phyloP scores from a whole-genome alignment of 2,113 vertebrate species.

The Ancistrus triradiatus region DNA sequence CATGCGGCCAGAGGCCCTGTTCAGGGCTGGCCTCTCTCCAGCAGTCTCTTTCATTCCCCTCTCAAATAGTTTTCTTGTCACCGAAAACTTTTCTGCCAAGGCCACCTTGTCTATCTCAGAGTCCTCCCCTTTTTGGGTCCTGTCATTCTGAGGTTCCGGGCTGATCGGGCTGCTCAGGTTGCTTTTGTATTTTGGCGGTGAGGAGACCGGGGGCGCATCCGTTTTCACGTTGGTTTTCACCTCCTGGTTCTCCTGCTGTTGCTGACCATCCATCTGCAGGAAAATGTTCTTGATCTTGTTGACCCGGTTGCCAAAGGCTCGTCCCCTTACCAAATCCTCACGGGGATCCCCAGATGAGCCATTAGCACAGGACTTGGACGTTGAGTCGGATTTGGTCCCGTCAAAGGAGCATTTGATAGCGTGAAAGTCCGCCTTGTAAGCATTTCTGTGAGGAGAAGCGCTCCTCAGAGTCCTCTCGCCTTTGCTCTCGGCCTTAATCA shows the following conservation, averaged over 20 bases:
- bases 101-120: constrained; percentile 83
- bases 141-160: constrained; percentile 67
- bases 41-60: constrained; percentile 73
- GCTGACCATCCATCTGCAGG: constrained; percentile 83
- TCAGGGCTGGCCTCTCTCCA: constrained; percentile 70
- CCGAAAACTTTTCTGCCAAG: constrained; percentile 87
- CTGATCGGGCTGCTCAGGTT: constrained; percentile 61
- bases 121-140: constrained; percentile 75
- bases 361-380: constrained; percentile 70
- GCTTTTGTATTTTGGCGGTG: constrained; percentile 63
- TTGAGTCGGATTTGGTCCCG: constrained; percentile 68
- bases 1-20: constrained; percentile 62
- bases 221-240: constrained; percentile 65
- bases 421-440: constrained; percentile 89
- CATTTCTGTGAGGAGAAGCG: constrained; percentile 86
- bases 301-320: constrained; percentile 82
- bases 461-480: constrained; percentile 84
- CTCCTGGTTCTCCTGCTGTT: constrained; percentile 75
- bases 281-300: constrained; percentile 93
- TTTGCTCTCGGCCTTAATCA: constrained; percentile 87
- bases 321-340: constrained; percentile 73
- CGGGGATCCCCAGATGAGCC: constrained; percentile 71
- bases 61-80: constrained; percentile 88
- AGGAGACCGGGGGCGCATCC: constrained; percentile 62
- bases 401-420: constrained; percentile 89